Conservation (phyloP, 37 sponge, comb jelly and placozoan genomes). For the Diacarnus erythraeanus region DNA sequence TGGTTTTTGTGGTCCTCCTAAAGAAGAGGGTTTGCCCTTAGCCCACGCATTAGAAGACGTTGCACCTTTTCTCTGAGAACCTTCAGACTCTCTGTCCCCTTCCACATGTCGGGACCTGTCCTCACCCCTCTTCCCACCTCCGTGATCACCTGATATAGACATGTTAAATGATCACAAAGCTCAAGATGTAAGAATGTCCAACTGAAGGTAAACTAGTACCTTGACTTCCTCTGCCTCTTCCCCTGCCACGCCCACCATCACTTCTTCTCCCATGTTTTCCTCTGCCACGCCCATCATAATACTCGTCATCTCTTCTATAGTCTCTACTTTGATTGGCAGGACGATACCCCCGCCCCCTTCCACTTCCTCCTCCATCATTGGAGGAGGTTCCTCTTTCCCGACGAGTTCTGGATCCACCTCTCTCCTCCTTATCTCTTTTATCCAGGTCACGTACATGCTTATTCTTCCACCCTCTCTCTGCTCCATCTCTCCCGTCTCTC, state of each 20-base stretch:
- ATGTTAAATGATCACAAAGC: background rate
- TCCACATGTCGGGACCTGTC: background rate
- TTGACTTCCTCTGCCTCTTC: background rate
- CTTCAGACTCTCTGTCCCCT: background rate
- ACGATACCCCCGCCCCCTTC: background rate
- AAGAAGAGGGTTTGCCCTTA: slow-evolving; percentile 22
- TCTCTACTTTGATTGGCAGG: background rate
- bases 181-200: too few relatives aligned
- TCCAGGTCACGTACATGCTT: background rate
- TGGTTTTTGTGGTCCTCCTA: slow-evolving; percentile 5
- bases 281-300: background rate
- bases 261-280: background rate
- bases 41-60: slow-evolving; percentile 31
- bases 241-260: background rate
- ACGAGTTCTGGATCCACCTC: background rate
- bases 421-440: background rate
- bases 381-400: background rate
- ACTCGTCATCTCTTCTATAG: background rate
- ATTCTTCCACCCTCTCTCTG: background rate
- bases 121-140: background rate
- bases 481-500: background rate
- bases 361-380: background rate
- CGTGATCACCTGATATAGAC: background rate
- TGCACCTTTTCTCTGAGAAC: background rate
- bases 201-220: too few relatives aligned